These are phyloP conservation scores for Drosophila rellima DNA, from an alignment of 2,888 invertebrate genomes.

Conservation along the genomic window DNA sequence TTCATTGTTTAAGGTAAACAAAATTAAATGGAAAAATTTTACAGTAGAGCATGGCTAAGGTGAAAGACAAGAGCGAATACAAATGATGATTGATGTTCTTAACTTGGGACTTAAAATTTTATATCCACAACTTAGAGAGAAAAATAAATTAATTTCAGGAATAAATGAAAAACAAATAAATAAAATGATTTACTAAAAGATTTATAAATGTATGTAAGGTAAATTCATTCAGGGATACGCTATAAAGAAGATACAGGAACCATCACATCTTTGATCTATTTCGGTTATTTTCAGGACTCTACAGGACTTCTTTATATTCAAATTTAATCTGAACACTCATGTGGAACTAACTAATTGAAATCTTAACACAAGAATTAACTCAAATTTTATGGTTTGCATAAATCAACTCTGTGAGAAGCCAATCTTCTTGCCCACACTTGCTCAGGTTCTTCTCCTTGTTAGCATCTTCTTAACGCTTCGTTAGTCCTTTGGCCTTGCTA, in stretches of 20 bases:
- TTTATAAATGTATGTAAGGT: no score
- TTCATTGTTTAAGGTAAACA: constrained; percentile 72
- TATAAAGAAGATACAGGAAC: neutral
- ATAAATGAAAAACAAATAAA: neutral
- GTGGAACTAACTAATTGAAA: constrained; percentile 38
- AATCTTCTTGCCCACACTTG: constrained; percentile 5
- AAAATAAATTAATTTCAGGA: neutral
- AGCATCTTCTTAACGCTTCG: constrained; percentile 67
- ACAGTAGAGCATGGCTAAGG: constrained; percentile 20
- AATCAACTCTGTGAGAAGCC: constrained; percentile 53
- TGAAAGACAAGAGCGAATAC: neutral
- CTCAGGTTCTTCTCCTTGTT: constrained; percentile 24
- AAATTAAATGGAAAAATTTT: constrained; percentile 24
- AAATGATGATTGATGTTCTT: neutral
- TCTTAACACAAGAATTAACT: constrained; percentile 49
- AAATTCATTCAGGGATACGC: no score
- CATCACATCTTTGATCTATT: no score
- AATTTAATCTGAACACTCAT: constrained; percentile 4
- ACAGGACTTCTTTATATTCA: neutral
- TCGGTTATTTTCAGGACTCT: neutral
- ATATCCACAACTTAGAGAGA: neutral
- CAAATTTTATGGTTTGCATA: constrained; percentile 57
- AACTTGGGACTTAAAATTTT: neutral
- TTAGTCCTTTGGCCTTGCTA: constrained; percentile 46
- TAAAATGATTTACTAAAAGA: neutral